Percentiles rank a stretch among this genome's conserved stretches.
Conservation (phyloP, 2,888 invertebrate genomes). For the Apamea crenata region DNA sequence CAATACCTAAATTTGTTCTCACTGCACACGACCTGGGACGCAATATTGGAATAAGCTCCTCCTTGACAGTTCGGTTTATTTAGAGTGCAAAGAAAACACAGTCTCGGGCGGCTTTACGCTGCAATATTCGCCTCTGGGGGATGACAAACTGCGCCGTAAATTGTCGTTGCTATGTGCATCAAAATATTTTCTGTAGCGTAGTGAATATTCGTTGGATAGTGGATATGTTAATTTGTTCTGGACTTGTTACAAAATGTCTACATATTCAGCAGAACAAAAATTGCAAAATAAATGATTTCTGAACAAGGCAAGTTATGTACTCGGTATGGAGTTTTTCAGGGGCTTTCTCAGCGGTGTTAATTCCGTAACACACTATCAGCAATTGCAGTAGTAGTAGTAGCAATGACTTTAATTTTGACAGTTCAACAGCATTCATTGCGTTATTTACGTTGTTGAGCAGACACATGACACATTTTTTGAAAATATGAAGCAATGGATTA, state of each 20-base stretch:
- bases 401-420: background rate
- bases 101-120: constrained; percentile 5
- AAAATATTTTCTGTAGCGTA: background rate
- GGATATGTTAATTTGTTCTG: constrained; percentile 1
- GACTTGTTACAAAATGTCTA: background rate
- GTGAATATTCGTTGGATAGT: background rate
- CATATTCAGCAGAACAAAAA: background rate
- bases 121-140: constrained; percentile 24
- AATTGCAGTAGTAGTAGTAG: too few species aligned
- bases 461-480: background rate
- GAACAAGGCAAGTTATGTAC: background rate
- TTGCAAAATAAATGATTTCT: too few species aligned
- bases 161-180: background rate
- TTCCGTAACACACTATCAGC: too few species aligned
- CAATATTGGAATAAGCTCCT: constrained; percentile 23
- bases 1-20: background rate
- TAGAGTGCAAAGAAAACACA: constrained; percentile 34
- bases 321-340: background rate
- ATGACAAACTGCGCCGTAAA: constrained; percentile 6
- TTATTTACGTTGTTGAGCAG: background rate
- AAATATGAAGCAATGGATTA: background rate
- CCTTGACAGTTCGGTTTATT: constrained; percentile 8
- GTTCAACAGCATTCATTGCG: background rate
- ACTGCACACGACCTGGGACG: too few species aligned
- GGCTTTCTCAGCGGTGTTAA: too few species aligned